Percentiles rank a stretch among this genome's conserved stretches.
Conservation (phyloP, 1,140 invertebrate genomes). For the Drosophila kohkoa region DNA sequence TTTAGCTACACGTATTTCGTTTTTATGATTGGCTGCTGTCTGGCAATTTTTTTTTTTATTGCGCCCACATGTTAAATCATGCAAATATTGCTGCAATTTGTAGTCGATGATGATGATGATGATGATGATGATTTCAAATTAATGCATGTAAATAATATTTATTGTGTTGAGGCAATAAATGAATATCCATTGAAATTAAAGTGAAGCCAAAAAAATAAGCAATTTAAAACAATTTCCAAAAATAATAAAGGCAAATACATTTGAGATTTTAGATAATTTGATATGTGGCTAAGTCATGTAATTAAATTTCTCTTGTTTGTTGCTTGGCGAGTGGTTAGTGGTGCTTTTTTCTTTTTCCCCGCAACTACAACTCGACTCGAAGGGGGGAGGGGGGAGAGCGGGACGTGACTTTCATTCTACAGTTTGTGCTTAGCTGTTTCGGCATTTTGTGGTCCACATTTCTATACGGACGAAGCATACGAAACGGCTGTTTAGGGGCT, state of each 20-base stretch:
- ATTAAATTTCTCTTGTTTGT: slow-evolving; percentile 22
- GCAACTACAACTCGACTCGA: neutral
- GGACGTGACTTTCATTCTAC: neutral
- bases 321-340: neutral
- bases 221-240: slow-evolving; percentile 12
- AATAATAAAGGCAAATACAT: slow-evolving; percentile 18
- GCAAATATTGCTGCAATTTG: slow-evolving; percentile 1
- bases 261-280: slow-evolving; percentile 21
- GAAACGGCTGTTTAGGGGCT: slow-evolving; percentile 32
- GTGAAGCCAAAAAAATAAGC: neutral
- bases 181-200: no score
- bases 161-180: no score
- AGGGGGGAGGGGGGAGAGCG: no score
- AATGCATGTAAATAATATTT: no score
- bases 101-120: neutral
- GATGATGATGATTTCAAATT: neutral
- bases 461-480: slow-evolving; percentile 4
- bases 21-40: neutral
- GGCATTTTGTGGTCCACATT: slow-evolving; percentile 34
- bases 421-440: slow-evolving; percentile 11
- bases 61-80: neutral
- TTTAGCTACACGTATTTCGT: neutral
- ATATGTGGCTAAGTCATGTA: slow-evolving; percentile 17
- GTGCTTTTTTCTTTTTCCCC: neutral
- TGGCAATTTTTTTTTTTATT: neutral